Evolutionary conservation across 2,113 vertebrate species (phyloP).

Genomic region (Clarias gariepinus): DNA sequence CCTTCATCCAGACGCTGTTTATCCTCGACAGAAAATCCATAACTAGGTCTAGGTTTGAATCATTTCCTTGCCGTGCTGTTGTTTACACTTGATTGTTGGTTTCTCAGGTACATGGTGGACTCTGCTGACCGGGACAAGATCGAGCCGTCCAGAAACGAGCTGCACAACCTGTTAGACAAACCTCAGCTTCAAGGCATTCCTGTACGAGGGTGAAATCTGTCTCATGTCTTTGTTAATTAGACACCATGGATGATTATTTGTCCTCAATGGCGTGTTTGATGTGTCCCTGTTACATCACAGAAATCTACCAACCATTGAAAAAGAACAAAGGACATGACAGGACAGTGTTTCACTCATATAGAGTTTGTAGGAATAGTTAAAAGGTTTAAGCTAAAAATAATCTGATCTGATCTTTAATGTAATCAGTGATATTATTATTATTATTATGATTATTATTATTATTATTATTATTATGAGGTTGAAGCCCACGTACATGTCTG

Average conservation of each 20-base stretch:
- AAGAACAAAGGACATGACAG: no score
- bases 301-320: not conserved
- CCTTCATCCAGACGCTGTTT: not conserved
- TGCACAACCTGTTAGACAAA: conserved; percentile 97
- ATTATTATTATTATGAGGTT: no score
- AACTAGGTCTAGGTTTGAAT: not conserved
- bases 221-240: not conserved
- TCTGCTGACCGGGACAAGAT: conserved; percentile 96
- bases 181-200: conserved; percentile 98
- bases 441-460: no score
- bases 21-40: not conserved
- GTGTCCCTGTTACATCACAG: not conserved
- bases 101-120: conserved; percentile 95
- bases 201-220: conserved; percentile 72
- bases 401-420: no score
- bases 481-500: no score
- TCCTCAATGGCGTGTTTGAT: not conserved
- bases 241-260: not conserved
- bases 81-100: not conserved
- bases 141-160: conserved; percentile 94
- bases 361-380: no score
- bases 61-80: not conserved
- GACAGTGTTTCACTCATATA: no score
- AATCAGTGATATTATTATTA: no score
- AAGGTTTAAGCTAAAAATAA: no score